Conservation (phyloP, 2,113 vertebrate species). For the Podocnemis expansa region DNA sequence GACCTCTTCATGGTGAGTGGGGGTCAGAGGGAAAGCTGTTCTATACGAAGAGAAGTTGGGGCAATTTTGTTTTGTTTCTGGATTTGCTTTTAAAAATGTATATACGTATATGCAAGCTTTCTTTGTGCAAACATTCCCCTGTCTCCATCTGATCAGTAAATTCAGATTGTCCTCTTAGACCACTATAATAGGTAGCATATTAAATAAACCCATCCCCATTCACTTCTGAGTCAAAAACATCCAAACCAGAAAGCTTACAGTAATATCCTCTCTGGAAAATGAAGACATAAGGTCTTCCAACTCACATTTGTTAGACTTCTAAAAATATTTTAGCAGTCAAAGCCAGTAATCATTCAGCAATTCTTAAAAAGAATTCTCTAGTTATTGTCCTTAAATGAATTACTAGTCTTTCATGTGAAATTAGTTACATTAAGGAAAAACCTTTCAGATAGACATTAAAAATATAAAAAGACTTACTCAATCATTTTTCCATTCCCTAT, state of each 20-base stretch:
- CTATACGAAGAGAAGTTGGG: neutral
- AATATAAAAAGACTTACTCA: neutral
- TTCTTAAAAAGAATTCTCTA: constrained; percentile 43
- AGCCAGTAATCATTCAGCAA: constrained; percentile 61
- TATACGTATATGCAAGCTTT: neutral
- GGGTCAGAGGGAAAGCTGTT: neutral
- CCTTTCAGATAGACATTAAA: constrained; percentile 26
- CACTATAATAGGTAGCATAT: neutral
- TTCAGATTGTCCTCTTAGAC: neutral
- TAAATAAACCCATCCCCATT: neutral
- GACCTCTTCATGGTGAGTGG: constrained; percentile 49
- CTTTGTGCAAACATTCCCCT: neutral
- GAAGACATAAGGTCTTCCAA: neutral
- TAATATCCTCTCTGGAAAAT: neutral
- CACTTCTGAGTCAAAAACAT: neutral
- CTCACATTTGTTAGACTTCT: neutral
- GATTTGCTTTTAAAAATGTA: neutral
- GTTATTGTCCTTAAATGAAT: constrained; percentile 54
- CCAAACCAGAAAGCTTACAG: neutral
- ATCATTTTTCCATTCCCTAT: neutral
- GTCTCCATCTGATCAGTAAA: neutral
- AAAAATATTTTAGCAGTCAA: constrained; percentile 30
- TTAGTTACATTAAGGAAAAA: constrained; percentile 35
- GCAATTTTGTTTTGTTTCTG: constrained; percentile 8
- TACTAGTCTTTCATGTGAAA: constrained; percentile 51